Evolutionary conservation across 2,797 vertebrate genomes (phyloP).

Genomic region (Bradypus variegatus): DNA sequence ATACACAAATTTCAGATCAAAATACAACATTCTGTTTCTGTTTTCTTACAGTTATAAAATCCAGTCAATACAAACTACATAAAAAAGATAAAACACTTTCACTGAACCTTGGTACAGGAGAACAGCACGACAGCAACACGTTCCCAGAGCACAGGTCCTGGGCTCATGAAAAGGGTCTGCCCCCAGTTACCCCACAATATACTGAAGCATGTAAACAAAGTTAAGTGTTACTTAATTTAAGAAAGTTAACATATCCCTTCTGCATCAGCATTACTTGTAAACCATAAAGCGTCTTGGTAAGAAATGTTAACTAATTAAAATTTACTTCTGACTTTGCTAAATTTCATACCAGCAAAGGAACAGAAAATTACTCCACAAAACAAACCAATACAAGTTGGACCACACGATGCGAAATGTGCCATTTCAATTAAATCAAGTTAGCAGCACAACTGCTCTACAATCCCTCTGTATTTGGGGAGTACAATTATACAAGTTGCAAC

Average conservation of each 20-base stretch:
- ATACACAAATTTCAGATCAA: constrained; percentile 79
- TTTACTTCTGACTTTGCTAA: constrained; percentile 45
- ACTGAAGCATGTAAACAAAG: constrained; percentile 64
- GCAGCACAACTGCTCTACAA: constrained; percentile 15
- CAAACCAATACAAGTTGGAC: constrained; percentile 49
- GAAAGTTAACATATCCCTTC: constrained; percentile 57
- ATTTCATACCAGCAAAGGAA: constrained; percentile 32
- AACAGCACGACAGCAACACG: constrained; percentile 69
- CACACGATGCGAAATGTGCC: constrained; percentile 45
- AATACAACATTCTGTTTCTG: constrained; percentile 80
- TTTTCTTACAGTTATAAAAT: constrained; percentile 79
- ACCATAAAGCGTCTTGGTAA: constrained; percentile 57
- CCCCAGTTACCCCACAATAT: constrained; percentile 51
- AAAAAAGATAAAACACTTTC: constrained; percentile 80
- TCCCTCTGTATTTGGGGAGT: constrained; percentile 40
- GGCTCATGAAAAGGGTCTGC: constrained; percentile 53
- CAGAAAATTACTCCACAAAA: constrained; percentile 60
- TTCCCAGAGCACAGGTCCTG: constrained; percentile 66
- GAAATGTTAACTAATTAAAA: constrained; percentile 57
- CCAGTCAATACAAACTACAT: constrained; percentile 79
- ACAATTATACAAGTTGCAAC: constrained; percentile 35
- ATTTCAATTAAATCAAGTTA: constrained; percentile 51
- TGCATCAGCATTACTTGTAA: constrained; percentile 45
- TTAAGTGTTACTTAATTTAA: constrained; percentile 62
- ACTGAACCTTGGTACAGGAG: constrained; percentile 73